Evolutionary conservation across 2,113 vertebrate species (phyloP).

Genomic region (Percopsis transmontana): DNA sequence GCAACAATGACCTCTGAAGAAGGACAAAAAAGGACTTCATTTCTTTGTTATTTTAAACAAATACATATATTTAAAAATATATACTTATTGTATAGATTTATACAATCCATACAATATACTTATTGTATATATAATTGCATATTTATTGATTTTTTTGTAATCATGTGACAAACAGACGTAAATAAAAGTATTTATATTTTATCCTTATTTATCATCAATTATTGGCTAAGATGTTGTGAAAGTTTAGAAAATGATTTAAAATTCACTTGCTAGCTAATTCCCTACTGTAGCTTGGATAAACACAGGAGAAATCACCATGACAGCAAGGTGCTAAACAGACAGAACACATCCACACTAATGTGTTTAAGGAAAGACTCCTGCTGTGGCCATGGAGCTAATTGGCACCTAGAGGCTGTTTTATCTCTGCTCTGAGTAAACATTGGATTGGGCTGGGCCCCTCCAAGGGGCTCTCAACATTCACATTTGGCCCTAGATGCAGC

Average conservation of each 20-base stretch:
- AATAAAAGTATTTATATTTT: constrained; percentile 57
- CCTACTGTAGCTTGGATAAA: constrained; percentile 41
- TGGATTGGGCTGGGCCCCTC: constrained; percentile 9
- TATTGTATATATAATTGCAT: constrained; percentile 50
- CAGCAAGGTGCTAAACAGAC: constrained; percentile 58
- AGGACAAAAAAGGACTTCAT: constrained; percentile 1
- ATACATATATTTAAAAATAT: constrained; percentile 18
- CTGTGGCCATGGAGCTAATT: constrained; percentile 46
- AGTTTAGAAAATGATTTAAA: background rate
- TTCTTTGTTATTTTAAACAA: constrained; percentile 52
- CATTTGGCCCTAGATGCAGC: background rate
- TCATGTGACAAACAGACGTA: constrained; percentile 19
- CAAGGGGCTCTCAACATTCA: background rate
- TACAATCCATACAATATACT: constrained; percentile 1
- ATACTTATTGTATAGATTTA: background rate
- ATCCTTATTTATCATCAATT: background rate
- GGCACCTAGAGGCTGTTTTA: constrained; percentile 43
- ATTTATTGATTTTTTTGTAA: constrained; percentile 59
- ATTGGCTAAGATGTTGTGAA: background rate
- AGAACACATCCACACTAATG: constrained; percentile 62
- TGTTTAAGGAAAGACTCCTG: constrained; percentile 67
- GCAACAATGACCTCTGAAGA: constrained; percentile 57
- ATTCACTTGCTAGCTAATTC: background rate
- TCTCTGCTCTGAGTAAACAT: constrained; percentile 54
- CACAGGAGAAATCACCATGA: constrained; percentile 48